Evolutionary conservation across 2,888 invertebrate genomes (phyloP), one percentile per base, ranked within the genome.

Genomic region (Drosophila trichaetosa): DNA sequence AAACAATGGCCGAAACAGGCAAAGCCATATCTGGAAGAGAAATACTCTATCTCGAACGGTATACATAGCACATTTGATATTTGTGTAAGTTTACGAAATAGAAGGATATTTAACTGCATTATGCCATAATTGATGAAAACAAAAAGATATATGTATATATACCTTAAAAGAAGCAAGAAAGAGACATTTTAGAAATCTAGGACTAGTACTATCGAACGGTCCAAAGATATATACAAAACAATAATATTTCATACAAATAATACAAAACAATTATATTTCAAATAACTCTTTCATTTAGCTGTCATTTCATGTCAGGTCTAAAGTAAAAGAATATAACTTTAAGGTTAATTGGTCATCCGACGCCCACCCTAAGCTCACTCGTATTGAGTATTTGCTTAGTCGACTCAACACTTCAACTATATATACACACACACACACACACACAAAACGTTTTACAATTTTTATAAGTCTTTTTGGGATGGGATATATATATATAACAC

Each of bases 381-480:
- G 24, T 21, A 38, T 59, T 33, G 73, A 48, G 76, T 76, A 66
- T 74, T 42, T 24, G 57, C 0, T 2, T 4, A 53, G 76, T 79
- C 69, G 76, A 60, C 69, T 74, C 13, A 40, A 48, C 24, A 33
- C 51, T 54, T 48, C n/a, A 21, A 18, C 4, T 18, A n/a, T n/a
- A n/a, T n/a, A n/a, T n/a, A n/a, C 31, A 29, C 57, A 13, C 31
- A 57, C 33, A 5, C 36, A n/a, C 58, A 11, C 24, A 34, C 36
- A 54, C 27, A 49, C 57, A 69, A 83, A 83, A 73, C 72, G 76
- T 78, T 90, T 90, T 90, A 77, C 73, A 90, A 83, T 60, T 91
- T 91, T 91, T 87, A 89, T 87, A 85, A 85, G 76, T 73, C 75
- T 69, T 66, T 77, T 64, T 69, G 42, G 34, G n/a, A 27, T 46